A percentile compares a stretch with the other conserved stretches of the same genome.
Conservation (phyloP, 1,140 invertebrate species). For the Papilio aristodemus region DNA sequence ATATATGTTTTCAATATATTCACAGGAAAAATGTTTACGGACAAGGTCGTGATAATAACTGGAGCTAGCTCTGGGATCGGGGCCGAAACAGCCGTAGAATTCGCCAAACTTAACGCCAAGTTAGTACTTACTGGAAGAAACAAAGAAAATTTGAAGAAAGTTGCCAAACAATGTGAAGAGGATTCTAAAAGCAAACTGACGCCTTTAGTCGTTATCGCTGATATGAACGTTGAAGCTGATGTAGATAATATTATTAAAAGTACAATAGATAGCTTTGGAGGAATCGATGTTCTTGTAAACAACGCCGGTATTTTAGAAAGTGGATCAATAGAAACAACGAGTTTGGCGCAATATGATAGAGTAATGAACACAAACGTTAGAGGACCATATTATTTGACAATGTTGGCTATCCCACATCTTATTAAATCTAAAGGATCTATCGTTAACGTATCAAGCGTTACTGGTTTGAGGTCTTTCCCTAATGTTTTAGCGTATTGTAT, state of each 20-base stretch:
- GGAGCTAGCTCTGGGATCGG: conserved; percentile 94
- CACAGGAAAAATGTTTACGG: conserved; percentile 79
- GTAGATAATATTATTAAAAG: conserved; percentile 82
- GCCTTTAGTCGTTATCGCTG: conserved; percentile 82
- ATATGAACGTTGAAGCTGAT: conserved; percentile 85
- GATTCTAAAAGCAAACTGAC: conserved; percentile 64
- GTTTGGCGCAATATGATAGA: conserved; percentile 86
- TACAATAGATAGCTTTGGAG: conserved; percentile 82
- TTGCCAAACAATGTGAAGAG: conserved; percentile 82
- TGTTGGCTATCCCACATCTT: conserved; percentile 87
- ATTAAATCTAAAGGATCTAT: conserved; percentile 87
- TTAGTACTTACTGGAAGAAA: conserved; percentile 84
- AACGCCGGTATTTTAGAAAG: conserved; percentile 86
- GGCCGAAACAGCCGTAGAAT: conserved; percentile 87
- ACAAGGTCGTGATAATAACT: conserved; percentile 86
- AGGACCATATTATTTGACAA: conserved; percentile 87
- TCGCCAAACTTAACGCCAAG: conserved; percentile 86
- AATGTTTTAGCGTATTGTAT: conserved; percentile 87
- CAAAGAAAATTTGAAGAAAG: conserved; percentile 65
- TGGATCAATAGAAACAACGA: conserved; percentile 87
- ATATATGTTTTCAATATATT: conserved; percentile 22
- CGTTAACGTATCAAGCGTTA: conserved; percentile 91
- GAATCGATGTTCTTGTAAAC: conserved; percentile 88
- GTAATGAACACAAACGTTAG: conserved; percentile 89
- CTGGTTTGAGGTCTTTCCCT: conserved; percentile 86